Conservation (phyloP, 2,888 invertebrate species). For the Heteropelma amictum region DNA sequence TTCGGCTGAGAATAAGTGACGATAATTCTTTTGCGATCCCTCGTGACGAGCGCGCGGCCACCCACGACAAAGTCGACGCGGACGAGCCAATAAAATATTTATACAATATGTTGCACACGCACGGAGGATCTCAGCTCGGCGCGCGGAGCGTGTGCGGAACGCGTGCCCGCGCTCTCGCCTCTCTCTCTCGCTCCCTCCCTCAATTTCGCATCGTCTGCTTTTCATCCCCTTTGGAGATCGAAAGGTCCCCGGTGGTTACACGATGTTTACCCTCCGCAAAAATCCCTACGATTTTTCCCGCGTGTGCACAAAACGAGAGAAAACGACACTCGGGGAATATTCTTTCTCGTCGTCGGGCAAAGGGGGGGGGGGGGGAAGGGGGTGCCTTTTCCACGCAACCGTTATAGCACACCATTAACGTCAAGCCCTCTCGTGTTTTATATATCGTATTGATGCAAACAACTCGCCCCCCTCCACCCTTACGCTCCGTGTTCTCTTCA, state of each 20-base stretch:
- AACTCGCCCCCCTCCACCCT: constrained; percentile 8
- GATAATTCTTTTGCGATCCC: constrained; percentile 22
- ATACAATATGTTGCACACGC: constrained; percentile 65
- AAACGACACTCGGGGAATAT: constrained; percentile 38
- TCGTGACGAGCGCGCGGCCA: constrained; percentile 40
- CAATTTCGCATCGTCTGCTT: constrained; percentile 4
- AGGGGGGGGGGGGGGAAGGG: too few relatives aligned
- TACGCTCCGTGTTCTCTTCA: too few relatives aligned
- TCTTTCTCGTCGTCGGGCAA: constrained; percentile 29
- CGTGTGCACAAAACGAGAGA: constrained; percentile 17
- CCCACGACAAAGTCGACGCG: constrained; percentile 72
- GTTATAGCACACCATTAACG: constrained; percentile 60
- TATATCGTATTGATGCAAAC: constrained; percentile 13
- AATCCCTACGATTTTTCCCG: constrained; percentile 64
- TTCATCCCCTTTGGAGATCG: constrained; percentile 50
- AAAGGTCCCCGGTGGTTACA: constrained; percentile 74
- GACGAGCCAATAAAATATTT: constrained; percentile 78
- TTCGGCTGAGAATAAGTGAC: constrained; percentile 4
- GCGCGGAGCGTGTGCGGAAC: constrained; percentile 36
- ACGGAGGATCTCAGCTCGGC: constrained; percentile 8
- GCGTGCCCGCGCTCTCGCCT: constrained; percentile 22
- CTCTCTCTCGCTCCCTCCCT: constrained; percentile 30
- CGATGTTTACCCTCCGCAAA: constrained; percentile 73
- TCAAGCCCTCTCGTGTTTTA: constrained; percentile 51
- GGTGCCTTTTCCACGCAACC: constrained; percentile 53